Evolutionary conservation across 2,113 vertebrate species (phyloP), one percentile per base, ranked within the genome.

Genomic region (Coreoperca whiteheadi): DNA sequence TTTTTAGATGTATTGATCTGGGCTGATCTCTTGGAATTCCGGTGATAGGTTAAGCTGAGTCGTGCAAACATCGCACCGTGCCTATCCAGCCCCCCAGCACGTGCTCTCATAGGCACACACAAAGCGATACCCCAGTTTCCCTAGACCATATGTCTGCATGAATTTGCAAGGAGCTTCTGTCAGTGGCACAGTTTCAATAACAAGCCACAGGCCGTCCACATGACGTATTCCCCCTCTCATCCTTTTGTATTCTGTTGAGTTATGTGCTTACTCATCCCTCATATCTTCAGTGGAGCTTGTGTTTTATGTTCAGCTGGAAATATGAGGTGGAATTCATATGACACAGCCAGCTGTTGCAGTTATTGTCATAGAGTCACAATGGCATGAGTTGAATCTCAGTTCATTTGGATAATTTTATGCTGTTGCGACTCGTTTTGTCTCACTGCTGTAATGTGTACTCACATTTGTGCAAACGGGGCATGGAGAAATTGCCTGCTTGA

Each of bases 341-440:
- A 87, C 48, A 82, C 73, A 48, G 61, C 77, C 87, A 90, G 89
- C 84, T 87, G 89, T 69, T 77, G 63, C 63, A 8, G 71, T 84
- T 82, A 83, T 84, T 85, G 70, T 90, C 72, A 53, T 8, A 56
- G 70, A 83, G 68, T 78, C 39, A 59, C 79, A 84, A 77, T 77
- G 87, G 83, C 86, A 66, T 2, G 61, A 79, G 81, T 77, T 81
- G 82, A 90, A 84, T 85, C 61, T 72, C 53, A 64, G 82, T 81
- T 88, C 74, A 77, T 84, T 80, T 87, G 68, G 83, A 77, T 85
- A 80, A 82, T 86, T 88, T 70, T 43, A 87, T 66, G 72, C 85
- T 39, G 65, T 60, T 73, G 80, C 28, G 1, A 53, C 43, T 76
- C 6, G 23, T 64, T 81, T 72, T 64, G 54, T 87, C 74, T 66